Conservation (phyloP, 1,140 invertebrate genomes). For the Drosophila mauritiana region DNA sequence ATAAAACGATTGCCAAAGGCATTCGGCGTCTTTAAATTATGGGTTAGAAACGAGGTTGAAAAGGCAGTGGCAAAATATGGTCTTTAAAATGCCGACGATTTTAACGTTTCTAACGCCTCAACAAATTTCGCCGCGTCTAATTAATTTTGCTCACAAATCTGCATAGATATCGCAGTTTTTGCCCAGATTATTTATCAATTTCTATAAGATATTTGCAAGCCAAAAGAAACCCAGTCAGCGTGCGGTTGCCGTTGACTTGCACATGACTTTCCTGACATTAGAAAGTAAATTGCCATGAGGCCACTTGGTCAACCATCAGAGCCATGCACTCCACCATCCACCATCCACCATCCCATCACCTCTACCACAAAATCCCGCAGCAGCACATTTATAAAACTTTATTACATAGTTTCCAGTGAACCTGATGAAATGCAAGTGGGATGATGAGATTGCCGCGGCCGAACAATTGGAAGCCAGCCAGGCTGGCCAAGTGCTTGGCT, state of each 20-base stretch:
- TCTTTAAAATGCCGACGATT: constrained; percentile 52
- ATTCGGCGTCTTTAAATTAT: constrained; percentile 42
- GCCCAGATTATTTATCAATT: constrained; percentile 66
- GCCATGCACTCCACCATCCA: constrained; percentile 48
- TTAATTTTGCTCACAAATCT: constrained; percentile 58
- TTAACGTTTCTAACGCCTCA: constrained; percentile 58
- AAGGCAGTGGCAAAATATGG: constrained; percentile 49
- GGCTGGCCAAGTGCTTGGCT: constrained; percentile 42
- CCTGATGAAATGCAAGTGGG: constrained; percentile 42
- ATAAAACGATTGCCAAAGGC: constrained; percentile 21
- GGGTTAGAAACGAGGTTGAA: constrained; percentile 28
- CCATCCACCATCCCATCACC: constrained; percentile 28
- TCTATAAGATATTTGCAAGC: constrained; percentile 42
- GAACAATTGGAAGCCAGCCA: constrained; percentile 59
- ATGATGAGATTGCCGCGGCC: constrained; percentile 32
- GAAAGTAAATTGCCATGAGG: constrained; percentile 82
- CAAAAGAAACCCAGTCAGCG: constrained; percentile 18
- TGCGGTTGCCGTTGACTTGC: constrained; percentile 62
- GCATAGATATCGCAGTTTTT: constrained; percentile 53
- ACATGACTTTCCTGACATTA: constrained; percentile 81
- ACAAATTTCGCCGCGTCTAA: constrained; percentile 30
- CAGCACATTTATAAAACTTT: constrained; percentile 36
- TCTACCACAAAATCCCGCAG: constrained; percentile 22
- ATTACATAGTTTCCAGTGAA: constrained; percentile 39
- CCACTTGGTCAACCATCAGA: constrained; percentile 75